Percentiles rank a stretch among this genome's conserved stretches.
phyloP scores from a whole-genome alignment of 2,113 vertebrate species.

The Paratilapia polleni region DNA sequence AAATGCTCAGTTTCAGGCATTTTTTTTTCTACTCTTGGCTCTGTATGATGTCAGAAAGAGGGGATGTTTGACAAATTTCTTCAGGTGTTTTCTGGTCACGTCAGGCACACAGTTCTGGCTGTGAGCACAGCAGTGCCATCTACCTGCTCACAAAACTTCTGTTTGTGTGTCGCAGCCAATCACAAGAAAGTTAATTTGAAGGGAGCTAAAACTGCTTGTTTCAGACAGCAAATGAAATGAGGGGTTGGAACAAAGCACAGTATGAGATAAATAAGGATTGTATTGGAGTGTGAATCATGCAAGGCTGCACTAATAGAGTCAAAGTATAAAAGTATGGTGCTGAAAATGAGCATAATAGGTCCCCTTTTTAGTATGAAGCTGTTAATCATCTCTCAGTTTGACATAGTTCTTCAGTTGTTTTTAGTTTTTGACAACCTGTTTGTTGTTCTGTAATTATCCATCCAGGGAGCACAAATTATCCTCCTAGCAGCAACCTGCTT shows the following conservation, averaged over 20 bases:
- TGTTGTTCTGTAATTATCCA: constrained; percentile 41
- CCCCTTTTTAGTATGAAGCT: background rate
- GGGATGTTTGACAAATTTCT: no score
- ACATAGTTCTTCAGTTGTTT: background rate
- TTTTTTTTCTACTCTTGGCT: background rate
- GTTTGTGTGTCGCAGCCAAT: background rate
- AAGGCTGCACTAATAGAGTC: background rate
- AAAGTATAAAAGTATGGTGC: background rate
- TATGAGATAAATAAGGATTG: background rate
- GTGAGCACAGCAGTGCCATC: no score
- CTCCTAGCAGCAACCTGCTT: constrained; percentile 36
- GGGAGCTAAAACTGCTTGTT: background rate
- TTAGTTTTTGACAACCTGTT: background rate
- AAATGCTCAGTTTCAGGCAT: background rate
- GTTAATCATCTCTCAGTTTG: background rate
- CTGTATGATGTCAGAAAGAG: background rate
- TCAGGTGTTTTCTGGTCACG: background rate
- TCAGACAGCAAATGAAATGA: background rate
- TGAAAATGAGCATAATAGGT: background rate
- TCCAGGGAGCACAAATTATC: constrained; percentile 34
- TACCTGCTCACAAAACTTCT: background rate
- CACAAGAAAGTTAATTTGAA: background rate
- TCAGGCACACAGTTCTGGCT: no score
- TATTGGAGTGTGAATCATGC: background rate
- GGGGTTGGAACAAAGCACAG: background rate